Evolutionary conservation across 2,113 vertebrate genomes (phyloP).

Genomic region (Odocoileus virginianus): DNA sequence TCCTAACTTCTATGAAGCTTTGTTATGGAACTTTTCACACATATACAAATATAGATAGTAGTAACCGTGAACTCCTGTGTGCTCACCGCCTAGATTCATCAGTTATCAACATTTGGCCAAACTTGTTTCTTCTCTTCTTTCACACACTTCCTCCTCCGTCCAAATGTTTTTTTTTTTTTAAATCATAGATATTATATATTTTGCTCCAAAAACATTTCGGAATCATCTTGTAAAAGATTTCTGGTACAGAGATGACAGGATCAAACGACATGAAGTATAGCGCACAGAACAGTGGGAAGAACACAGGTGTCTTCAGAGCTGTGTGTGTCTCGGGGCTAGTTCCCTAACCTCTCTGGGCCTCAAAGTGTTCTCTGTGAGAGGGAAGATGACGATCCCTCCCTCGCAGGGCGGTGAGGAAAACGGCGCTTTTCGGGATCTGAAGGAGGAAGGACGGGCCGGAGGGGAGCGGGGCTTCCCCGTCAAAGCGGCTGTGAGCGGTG

Average conservation of each 20-base stretch:
- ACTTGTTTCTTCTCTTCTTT: not conserved
- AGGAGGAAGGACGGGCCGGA: not conserved
- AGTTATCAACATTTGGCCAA: not conserved
- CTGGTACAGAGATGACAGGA: not conserved
- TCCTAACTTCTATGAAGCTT: not conserved
- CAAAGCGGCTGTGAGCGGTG: not conserved
- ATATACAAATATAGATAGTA: not conserved
- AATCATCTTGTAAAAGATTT: not conserved
- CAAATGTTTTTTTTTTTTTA: not conserved
- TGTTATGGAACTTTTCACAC: not conserved
- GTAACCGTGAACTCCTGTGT: not conserved
- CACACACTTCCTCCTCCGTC: not conserved
- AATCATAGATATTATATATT: not conserved
- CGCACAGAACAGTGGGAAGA: not conserved
- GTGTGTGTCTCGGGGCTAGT: not conserved
- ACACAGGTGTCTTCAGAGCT: not conserved
- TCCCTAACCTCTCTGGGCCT: not conserved
- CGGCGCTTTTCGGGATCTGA: fast-evolving
- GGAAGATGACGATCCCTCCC: not conserved
- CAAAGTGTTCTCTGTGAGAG: not conserved
- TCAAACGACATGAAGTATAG: not conserved
- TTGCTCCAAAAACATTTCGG: not conserved
- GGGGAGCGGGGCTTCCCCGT: not conserved
- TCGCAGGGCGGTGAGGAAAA: not conserved
- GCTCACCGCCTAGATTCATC: not conserved